phyloP scores from a whole-genome alignment of 2,113 vertebrate species.

The Junco hyemalis region DNA sequence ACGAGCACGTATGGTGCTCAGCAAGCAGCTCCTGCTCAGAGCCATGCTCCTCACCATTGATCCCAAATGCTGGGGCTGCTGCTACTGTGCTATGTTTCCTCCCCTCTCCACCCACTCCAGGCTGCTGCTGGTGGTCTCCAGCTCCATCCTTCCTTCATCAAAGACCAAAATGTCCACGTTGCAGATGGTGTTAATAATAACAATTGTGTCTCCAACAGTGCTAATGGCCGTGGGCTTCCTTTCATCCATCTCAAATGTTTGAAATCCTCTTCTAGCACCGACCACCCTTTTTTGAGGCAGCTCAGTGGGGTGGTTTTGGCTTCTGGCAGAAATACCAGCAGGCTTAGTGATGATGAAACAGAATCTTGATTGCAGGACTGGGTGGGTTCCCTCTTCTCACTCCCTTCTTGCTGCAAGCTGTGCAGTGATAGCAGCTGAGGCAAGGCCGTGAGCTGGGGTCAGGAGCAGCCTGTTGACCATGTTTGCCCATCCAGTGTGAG shows the following conservation, averaged over 20 bases:
- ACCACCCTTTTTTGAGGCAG: slow-evolving; percentile 11
- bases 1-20: not conserved
- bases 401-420: not conserved
- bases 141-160: slow-evolving; percentile 36
- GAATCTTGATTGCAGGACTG: not conserved
- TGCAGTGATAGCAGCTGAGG: not conserved
- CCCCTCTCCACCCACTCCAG: not conserved
- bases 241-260: slow-evolving; percentile 46
- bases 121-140: slow-evolving; percentile 54
- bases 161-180: not conserved
- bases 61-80: slow-evolving; percentile 21
- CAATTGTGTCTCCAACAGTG: slow-evolving; percentile 47
- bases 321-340: not conserved
- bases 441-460: not conserved
- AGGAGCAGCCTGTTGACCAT: not conserved
- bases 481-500: not conserved
- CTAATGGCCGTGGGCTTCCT: slow-evolving; percentile 42
- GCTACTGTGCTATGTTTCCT: slow-evolving; percentile 37
- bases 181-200: slow-evolving; percentile 61
- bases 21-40: not conserved
- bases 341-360: slow-evolving; percentile 2
- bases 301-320: not conserved
- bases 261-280: slow-evolving; percentile 1
- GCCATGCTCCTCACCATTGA: not conserved
- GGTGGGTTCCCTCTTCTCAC: not conserved